These are phyloP conservation scores for Aproaerema taeniolella DNA, from an alignment of 2,888 invertebrate genomes.

Conservation along the genomic window DNA sequence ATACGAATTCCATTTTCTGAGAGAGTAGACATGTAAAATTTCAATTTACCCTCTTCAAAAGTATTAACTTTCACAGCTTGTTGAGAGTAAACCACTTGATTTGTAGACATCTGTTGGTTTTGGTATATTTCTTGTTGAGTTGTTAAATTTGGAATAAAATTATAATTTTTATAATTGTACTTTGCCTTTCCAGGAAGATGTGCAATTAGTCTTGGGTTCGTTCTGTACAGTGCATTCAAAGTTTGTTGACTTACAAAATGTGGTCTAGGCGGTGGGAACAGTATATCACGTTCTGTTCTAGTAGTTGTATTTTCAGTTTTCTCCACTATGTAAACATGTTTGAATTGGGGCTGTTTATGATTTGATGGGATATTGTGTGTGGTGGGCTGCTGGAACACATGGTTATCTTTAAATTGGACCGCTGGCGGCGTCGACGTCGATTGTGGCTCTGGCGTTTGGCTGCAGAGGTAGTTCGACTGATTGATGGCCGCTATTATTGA, in stretches of 20 bases:
- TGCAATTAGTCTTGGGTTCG: constrained; percentile 19
- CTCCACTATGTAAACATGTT: constrained; percentile 47
- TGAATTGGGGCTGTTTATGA: constrained; percentile 38
- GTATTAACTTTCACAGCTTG: constrained; percentile 31
- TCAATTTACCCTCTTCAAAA: constrained; percentile 37
- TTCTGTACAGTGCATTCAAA: constrained; percentile 28
- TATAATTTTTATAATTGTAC: constrained; percentile 49
- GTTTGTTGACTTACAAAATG: constrained; percentile 7
- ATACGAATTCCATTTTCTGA: constrained; percentile 29
- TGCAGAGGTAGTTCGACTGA: constrained; percentile 66
- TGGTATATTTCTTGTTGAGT: constrained; percentile 29
- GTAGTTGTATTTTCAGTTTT: constrained; percentile 3
- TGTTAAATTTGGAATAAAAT: constrained; percentile 32
- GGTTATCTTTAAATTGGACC: constrained; percentile 27
- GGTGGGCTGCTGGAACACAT: constrained; percentile 37
- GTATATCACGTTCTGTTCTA: not conserved
- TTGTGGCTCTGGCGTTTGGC: constrained; percentile 37
- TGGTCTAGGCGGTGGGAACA: not conserved
- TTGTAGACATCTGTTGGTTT: constrained; percentile 26
- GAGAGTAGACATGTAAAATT: constrained; percentile 33
- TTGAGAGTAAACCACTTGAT: constrained; percentile 24
- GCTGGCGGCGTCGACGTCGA: constrained; percentile 21
- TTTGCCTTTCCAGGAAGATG: constrained; percentile 26
- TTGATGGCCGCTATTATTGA: constrained; percentile 68
- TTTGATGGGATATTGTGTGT: too few relatives aligned